Evolutionary conservation across 2,113 vertebrate genomes (phyloP).

Genomic region (Misgurnus anguillicaudatus): DNA sequence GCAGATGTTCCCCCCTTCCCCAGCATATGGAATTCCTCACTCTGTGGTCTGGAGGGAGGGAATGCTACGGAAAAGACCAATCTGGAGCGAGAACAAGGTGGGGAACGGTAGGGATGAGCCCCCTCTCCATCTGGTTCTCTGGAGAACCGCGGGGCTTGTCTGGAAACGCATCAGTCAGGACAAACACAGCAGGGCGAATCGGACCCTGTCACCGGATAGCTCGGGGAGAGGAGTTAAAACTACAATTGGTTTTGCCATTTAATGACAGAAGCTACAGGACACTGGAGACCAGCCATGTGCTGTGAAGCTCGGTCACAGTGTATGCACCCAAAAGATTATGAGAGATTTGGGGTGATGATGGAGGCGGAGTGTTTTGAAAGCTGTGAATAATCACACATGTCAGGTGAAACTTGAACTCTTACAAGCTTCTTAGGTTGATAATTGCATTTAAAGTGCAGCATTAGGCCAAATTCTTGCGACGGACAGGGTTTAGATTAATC

Average conservation of each 20-base stretch:
- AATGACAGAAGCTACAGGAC: slow-evolving; percentile 18
- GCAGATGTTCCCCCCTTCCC: slow-evolving; percentile 60
- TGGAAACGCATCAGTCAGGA: slow-evolving; percentile 33
- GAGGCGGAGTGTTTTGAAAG: slow-evolving; percentile 8
- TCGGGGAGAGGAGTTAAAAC: slow-evolving; percentile 25
- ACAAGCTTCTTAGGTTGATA: not conserved
- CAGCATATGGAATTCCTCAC: slow-evolving; percentile 60
- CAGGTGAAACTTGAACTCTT: slow-evolving; percentile 1
- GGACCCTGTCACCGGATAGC: slow-evolving; percentile 38
- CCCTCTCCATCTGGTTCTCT: slow-evolving; percentile 19
- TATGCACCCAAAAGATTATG: slow-evolving; percentile 6
- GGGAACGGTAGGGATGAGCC: slow-evolving; percentile 1
- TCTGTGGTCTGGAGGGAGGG: slow-evolving; percentile 36
- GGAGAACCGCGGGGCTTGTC: slow-evolving; percentile 9
- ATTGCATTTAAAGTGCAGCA: too few relatives aligned
- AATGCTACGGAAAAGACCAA: slow-evolving; percentile 46
- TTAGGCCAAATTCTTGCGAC: too few relatives aligned
- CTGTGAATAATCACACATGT: not conserved
- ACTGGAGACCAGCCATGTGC: slow-evolving; percentile 3
- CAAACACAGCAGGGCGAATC: slow-evolving; percentile 26
- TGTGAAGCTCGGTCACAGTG: not conserved
- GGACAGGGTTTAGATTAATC: too few relatives aligned
- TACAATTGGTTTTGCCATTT: slow-evolving; percentile 13
- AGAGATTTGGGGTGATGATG: slow-evolving; percentile 24
- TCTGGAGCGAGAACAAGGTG: slow-evolving; percentile 50